Percentiles rank a stretch among this genome's conserved stretches.
Evolutionary conservation across 2,113 vertebrate species (phyloP).

Genomic region (Cyprinus carpio): DNA sequence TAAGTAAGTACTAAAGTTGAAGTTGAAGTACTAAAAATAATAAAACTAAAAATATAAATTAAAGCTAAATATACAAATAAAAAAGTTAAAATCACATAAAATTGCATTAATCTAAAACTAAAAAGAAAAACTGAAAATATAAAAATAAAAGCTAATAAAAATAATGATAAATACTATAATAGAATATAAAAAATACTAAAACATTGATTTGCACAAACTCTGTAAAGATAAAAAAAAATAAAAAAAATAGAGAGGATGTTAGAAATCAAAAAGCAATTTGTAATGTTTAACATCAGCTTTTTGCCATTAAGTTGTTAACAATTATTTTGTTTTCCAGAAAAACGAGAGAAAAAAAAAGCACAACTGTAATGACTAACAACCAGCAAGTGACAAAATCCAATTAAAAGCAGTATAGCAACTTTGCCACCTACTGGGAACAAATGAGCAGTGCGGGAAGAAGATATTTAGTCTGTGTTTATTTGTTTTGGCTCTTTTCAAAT

Average conservation of each 20-base stretch:
- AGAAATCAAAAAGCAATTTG: not conserved
- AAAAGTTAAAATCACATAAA: not conserved
- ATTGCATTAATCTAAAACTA: not conserved
- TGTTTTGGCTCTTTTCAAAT: not conserved
- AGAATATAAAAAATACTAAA: not conserved
- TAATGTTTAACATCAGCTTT: not conserved
- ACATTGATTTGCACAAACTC: too few species aligned
- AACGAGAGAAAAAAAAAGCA: not conserved
- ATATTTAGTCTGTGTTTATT: not conserved
- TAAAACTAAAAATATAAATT: not conserved
- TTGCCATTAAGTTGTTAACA: not conserved
- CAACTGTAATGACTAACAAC: not conserved
- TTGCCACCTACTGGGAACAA: conserved; percentile 44
- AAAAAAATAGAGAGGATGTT: not conserved
- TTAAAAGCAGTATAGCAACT: conserved; percentile 24
- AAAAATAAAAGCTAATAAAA: not conserved
- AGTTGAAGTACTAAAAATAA: not conserved
- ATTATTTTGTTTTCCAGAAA: not conserved
- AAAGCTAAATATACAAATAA: not conserved
- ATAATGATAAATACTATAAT: not conserved
- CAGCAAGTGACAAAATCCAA: not conserved
- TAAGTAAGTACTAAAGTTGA: too few species aligned
- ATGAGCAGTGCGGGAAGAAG: not conserved
- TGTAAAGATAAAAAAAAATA: not conserved
- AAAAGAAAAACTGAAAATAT: not conserved